phyloP scores from a whole-genome alignment of 64 coral and sea anemone species.

The Montipora efflorescens region DNA sequence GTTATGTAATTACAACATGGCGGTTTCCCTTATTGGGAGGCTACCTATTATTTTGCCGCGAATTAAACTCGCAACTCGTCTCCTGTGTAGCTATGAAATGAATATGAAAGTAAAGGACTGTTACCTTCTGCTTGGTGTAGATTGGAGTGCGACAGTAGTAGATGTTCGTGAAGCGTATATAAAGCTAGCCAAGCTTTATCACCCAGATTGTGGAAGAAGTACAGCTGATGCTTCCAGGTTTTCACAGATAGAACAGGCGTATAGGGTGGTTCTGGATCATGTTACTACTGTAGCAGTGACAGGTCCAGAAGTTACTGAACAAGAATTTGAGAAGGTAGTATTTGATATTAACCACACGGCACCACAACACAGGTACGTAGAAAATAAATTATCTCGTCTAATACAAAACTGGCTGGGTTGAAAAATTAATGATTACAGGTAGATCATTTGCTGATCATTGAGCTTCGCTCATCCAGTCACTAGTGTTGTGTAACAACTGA shows the following conservation, averaged over 20 bases:
- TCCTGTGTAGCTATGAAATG: neutral
- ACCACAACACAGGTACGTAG: slow-evolving; percentile 64
- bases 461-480: neutral
- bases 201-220: slow-evolving; percentile 46
- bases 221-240: slow-evolving; percentile 60
- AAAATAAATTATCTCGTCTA: too few relatives aligned
- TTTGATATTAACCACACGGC: slow-evolving; percentile 73
- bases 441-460: too few relatives aligned
- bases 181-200: slow-evolving; percentile 21
- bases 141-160: slow-evolving; percentile 39
- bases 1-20: neutral
- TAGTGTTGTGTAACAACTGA: neutral
- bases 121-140: slow-evolving; percentile 24
- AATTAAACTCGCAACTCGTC: neutral
- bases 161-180: slow-evolving; percentile 47
- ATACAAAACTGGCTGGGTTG: too few relatives aligned
- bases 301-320: slow-evolving; percentile 14
- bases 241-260: slow-evolving; percentile 58
- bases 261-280: slow-evolving; percentile 57
- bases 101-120: slow-evolving; percentile 34
- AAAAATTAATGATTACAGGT: too few relatives aligned
- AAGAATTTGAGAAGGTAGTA: slow-evolving; percentile 13
- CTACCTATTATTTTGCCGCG: neutral
- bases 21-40: neutral
- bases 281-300: neutral